These are phyloP conservation scores for Illadopsis cleaveri DNA, from an alignment of 2,113 vertebrate genomes.

Conservation along the genomic window DNA sequence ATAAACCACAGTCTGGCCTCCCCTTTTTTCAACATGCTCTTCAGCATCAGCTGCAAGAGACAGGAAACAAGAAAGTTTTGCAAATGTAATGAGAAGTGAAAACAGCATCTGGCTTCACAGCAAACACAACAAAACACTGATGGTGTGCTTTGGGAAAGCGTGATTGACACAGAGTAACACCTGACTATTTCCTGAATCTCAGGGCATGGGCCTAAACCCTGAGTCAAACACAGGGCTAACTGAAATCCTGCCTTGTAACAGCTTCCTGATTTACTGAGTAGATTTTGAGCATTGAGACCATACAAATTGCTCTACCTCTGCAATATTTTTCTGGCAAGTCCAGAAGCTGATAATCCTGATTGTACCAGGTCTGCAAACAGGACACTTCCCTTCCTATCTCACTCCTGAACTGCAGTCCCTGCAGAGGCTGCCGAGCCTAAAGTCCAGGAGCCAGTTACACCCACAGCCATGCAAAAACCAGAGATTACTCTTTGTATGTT, in stretches of 20 bases:
- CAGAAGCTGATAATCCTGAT: background rate
- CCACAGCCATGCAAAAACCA: background rate
- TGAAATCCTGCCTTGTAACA: background rate
- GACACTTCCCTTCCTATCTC: background rate
- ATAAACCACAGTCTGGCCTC: constrained; percentile 85
- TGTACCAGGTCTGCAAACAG: background rate
- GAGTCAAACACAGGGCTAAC: background rate
- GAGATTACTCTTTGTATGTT: background rate
- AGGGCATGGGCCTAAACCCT: background rate
- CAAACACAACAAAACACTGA: background rate
- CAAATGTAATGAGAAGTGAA: background rate
- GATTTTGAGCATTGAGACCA: background rate
- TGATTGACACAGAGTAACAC: background rate
- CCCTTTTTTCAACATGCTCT: constrained; percentile 66
- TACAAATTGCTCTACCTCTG: background rate
- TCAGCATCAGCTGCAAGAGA: constrained; percentile 73
- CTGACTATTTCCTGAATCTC: background rate
- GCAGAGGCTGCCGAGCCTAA: background rate
- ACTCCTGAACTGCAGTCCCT: background rate
- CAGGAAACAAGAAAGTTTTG: background rate
- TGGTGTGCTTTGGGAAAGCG: accelerated
- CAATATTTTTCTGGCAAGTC: background rate
- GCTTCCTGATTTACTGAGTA: background rate
- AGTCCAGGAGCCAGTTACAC: background rate
- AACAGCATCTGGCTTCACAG: background rate